Base-by-base conservation (phyloP, 2,113 vertebrate genomes). In the Synodontis membranacea region DNA sequence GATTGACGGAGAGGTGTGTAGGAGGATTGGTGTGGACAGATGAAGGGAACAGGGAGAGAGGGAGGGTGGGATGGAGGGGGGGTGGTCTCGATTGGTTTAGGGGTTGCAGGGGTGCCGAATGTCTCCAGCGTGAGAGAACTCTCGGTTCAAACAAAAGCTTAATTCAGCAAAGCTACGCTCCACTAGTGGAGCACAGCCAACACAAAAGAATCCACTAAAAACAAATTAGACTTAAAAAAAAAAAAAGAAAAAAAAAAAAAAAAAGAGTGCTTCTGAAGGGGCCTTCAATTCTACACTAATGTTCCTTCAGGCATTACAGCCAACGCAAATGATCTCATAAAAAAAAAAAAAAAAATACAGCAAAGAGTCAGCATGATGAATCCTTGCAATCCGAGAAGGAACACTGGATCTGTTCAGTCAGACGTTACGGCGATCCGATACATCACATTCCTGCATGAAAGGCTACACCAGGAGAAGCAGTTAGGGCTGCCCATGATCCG, bases 61-160 rank as follows among this genome's bases (percentile, higher is more conserved):
- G 44, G 60, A 66, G n/a, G 82, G 37, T 80, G 56, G 48, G 58
- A 74, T 42, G 58, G 82, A 34, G 75, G 75, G 88, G 21, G 88
- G 83, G 82, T 54, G 86, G 86, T 62, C 86, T 75, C 39, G 80
- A 39, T 83, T 62, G 56, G 54, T 86, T 80, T 44, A 42, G 66
- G 76, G 48, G 80, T 75, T 52, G 66, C 50, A 66, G 75, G 88
- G 86, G 64, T 75, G 84, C 54, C 78, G 76, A 25, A 84, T 62
- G 84, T 42, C 93, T 91, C 84, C 93, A 89, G 94, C 93, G 92
- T 93, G 95, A 91, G 92, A 93, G 89, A 93, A 93, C 86, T 90
- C 91, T 89, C 92, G 88, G 91, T 91, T 94, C 93, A 94, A 94
- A 96, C 95, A 96, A 96, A 95, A 95, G 95, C 93, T 91, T 93